Percentiles rank a stretch among this genome's conserved stretches.
Evolutionary conservation across 2,888 invertebrate genomes (phyloP).

Genomic region (Drosophila yooni): DNA sequence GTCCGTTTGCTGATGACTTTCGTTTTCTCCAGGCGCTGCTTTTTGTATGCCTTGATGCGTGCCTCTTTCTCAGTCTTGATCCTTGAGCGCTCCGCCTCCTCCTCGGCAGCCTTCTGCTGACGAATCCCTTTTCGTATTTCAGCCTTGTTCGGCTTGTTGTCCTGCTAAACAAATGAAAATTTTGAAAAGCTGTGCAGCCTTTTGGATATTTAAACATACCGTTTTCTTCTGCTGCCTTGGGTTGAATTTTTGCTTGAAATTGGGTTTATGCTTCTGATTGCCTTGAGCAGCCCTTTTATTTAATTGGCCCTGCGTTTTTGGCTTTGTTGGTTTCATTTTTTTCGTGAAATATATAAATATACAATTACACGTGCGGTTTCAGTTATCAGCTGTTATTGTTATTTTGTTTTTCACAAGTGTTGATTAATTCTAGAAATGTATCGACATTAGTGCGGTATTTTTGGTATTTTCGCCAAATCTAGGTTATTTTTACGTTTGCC

Average conservation of each 20-base stretch:
- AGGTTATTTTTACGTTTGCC: constrained; percentile 2
- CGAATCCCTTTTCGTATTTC: constrained; percentile 62
- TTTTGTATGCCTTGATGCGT: constrained; percentile 89
- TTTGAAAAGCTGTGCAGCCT: not conserved
- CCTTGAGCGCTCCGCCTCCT: constrained; percentile 83
- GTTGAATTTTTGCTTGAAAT: constrained; percentile 60
- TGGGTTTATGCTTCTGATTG: constrained; percentile 29
- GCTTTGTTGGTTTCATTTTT: constrained; percentile 53
- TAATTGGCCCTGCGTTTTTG: constrained; percentile 37
- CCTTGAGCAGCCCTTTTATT: constrained; percentile 14
- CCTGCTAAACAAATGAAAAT: constrained; percentile 19
- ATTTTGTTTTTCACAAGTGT: not conserved
- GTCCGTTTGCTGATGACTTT: constrained; percentile 92
- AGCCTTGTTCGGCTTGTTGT: constrained; percentile 58
- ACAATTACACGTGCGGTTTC: constrained; percentile 48
- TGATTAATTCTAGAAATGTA: not conserved
- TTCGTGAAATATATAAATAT: constrained; percentile 20
- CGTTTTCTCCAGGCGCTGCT: constrained; percentile 89
- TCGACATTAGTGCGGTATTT: not conserved
- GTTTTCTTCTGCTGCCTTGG: constrained; percentile 31
- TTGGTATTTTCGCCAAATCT: constrained; percentile 17
- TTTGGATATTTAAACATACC: constrained; percentile 29
- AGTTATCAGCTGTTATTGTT: constrained; percentile 35
- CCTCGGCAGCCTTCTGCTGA: constrained; percentile 61
- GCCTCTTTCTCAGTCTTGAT: constrained; percentile 84